These are phyloP conservation scores for Trematomus bernacchii DNA, from an alignment of 2,797 vertebrate genomes.

Conservation along the genomic window DNA sequence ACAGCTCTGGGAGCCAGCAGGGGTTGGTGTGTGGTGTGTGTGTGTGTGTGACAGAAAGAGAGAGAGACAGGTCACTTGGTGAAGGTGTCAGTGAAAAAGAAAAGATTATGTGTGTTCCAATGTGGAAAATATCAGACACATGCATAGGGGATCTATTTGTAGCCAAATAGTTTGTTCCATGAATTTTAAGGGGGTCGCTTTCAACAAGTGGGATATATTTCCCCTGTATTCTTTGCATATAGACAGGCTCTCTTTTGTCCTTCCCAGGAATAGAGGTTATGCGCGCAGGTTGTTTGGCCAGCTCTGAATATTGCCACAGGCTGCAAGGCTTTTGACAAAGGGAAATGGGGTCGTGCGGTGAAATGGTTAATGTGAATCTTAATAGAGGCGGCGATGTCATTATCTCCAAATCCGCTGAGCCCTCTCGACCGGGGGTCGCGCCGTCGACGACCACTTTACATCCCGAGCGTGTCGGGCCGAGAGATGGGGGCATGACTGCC, in stretches of 20 bases:
- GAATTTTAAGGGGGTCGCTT: conserved; percentile 64
- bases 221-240: conserved; percentile 64
- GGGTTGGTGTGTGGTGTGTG: conserved; percentile 46
- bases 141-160: conserved; percentile 41
- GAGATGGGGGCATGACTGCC: conserved; percentile 79
- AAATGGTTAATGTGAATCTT: conserved; percentile 83
- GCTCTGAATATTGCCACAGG: conserved; percentile 55
- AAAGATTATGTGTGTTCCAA: conserved; percentile 39
- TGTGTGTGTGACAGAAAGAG: conserved; percentile 11
- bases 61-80: conserved; percentile 22
- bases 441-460: conserved; percentile 77
- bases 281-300: conserved; percentile 57
- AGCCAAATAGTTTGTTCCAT: conserved; percentile 58
- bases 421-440: conserved; percentile 73
- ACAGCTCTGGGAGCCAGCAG: conserved; percentile 78
- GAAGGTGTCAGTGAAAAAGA: conserved; percentile 49
- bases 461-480: conserved; percentile 65
- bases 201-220: conserved; percentile 61
- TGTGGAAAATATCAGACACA: conserved; percentile 46
- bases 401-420: conserved; percentile 82
- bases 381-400: conserved; percentile 80
- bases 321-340: conserved; percentile 72
- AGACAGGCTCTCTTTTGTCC: conserved; percentile 58
- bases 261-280: conserved; percentile 21
- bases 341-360: conserved; percentile 68